These are phyloP conservation scores for Anagrus nilaparvatae DNA, from an alignment of 1,140 invertebrate genomes.

Conservation along the genomic window DNA sequence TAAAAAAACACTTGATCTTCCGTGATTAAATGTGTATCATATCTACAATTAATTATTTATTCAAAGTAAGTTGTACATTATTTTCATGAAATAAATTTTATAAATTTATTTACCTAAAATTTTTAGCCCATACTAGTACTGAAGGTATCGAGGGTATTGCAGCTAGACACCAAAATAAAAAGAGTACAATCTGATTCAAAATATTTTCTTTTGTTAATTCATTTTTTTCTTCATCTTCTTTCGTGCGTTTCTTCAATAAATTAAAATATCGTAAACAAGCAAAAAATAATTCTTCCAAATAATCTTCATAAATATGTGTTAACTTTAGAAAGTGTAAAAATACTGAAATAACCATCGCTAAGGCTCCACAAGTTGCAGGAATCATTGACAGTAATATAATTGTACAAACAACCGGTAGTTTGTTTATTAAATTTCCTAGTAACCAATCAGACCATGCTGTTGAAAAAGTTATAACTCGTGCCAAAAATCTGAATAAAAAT, in stretches of 20 bases:
- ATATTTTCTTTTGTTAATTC: constrained; percentile 26
- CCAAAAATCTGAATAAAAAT: constrained; percentile 39
- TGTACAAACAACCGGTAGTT: constrained; percentile 42
- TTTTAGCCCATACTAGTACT: constrained; percentile 41
- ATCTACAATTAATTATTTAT: constrained; percentile 29
- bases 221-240: constrained; percentile 12
- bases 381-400: constrained; percentile 39
- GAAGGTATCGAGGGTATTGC: constrained; percentile 36
- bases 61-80: constrained; percentile 1
- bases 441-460: constrained; percentile 45
- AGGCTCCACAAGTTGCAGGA: constrained; percentile 45
- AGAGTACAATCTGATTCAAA: constrained; percentile 34
- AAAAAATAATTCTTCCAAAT: constrained; percentile 51
- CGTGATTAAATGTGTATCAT: constrained; percentile 28
- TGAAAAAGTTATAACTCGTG: constrained; percentile 42
- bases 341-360: constrained; percentile 39
- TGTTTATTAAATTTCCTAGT: constrained; percentile 39
- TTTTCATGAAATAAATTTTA: not conserved
- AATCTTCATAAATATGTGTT: constrained; percentile 64
- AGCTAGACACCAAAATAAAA: constrained; percentile 32
- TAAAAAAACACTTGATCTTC: constrained; percentile 33
- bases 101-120: constrained; percentile 31
- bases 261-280: constrained; percentile 26
- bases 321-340: constrained; percentile 43
- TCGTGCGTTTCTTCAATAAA: constrained; percentile 18